These are phyloP conservation scores for Hormiphora californensis DNA, from an alignment of 37 sponge, comb jelly and placozoan genomes.

Conservation along the genomic window DNA sequence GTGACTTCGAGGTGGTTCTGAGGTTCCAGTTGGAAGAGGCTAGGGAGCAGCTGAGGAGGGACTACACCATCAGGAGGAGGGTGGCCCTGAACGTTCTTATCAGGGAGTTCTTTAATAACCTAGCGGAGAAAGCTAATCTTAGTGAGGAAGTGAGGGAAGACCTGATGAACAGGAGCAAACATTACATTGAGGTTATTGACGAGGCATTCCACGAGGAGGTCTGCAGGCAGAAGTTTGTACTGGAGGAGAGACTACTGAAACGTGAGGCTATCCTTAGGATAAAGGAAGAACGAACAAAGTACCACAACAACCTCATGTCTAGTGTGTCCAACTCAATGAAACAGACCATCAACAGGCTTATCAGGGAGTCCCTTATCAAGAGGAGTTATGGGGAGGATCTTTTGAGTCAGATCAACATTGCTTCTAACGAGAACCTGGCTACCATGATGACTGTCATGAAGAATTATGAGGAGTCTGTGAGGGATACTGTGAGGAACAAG, in stretches of 20 bases:
- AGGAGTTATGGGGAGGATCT: conserved; percentile 23
- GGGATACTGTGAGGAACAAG: conserved; percentile 23
- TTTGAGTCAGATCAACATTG: neutral
- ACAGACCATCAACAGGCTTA: conserved; percentile 48
- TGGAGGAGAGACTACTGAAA: conserved; percentile 30
- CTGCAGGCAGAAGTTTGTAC: conserved; percentile 43
- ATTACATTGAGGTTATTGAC: conserved; percentile 52
- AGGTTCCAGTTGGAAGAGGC: conserved; percentile 32
- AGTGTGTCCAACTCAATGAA: conserved; percentile 47
- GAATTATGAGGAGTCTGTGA: neutral
- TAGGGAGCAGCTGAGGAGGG: conserved; percentile 30
- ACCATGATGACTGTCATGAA: conserved; percentile 29
- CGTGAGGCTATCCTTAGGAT: conserved; percentile 24
- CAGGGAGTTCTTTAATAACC: neutral
- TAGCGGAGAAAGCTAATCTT: conserved; percentile 38
- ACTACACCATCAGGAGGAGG: conserved; percentile 23
- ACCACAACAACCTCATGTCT: conserved; percentile 46
- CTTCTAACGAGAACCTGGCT: conserved; percentile 36
- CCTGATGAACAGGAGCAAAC: conserved; percentile 46
- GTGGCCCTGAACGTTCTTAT: conserved; percentile 6
- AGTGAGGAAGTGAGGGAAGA: conserved; percentile 43
- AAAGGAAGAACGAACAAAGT: conserved; percentile 25
- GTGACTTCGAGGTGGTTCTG: conserved; percentile 16
- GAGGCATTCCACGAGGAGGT: conserved; percentile 50
- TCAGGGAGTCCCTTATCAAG: conserved; percentile 41